Evolutionary conservation across 2,113 vertebrate species (phyloP).

Genomic region (Romanogobio albipinnatus): DNA sequence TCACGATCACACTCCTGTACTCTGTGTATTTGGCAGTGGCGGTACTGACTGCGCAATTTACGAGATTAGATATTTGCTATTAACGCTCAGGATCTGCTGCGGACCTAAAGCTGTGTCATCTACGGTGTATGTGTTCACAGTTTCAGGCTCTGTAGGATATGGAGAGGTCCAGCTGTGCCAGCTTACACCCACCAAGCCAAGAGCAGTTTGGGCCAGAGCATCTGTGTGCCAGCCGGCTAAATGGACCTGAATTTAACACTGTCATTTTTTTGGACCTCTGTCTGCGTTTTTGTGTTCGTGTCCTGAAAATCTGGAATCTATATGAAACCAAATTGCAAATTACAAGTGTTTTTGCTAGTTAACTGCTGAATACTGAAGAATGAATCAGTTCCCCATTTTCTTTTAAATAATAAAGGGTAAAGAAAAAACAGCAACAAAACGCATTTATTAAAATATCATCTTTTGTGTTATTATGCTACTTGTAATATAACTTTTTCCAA

Average conservation of each 20-base stretch:
- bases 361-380: background rate
- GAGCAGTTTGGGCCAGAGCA: conserved; percentile 40
- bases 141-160: conserved; percentile 46
- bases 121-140: background rate
- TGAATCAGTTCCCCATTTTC: too few relatives aligned
- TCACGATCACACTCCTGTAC: too few relatives aligned
- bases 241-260: conserved; percentile 38
- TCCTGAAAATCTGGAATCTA: background rate
- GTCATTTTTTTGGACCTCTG: conserved; percentile 42
- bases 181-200: conserved; percentile 50
- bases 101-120: conserved; percentile 17
- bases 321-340: background rate
- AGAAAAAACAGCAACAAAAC: too few relatives aligned
- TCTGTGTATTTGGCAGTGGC: too few relatives aligned
- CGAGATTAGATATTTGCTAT: too few relatives aligned
- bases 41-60: too few relatives aligned
- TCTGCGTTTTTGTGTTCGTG: conserved; percentile 23
- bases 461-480: too few relatives aligned
- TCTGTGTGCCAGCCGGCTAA: conserved; percentile 55
- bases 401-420: too few relatives aligned
- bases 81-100: background rate
- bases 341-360: background rate
- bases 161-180: conserved; percentile 55
- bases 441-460: too few relatives aligned
- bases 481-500: too few relatives aligned